Evolutionary conservation across 2,113 vertebrate genomes (phyloP).

Genomic region (Delphinapterus leucas): DNA sequence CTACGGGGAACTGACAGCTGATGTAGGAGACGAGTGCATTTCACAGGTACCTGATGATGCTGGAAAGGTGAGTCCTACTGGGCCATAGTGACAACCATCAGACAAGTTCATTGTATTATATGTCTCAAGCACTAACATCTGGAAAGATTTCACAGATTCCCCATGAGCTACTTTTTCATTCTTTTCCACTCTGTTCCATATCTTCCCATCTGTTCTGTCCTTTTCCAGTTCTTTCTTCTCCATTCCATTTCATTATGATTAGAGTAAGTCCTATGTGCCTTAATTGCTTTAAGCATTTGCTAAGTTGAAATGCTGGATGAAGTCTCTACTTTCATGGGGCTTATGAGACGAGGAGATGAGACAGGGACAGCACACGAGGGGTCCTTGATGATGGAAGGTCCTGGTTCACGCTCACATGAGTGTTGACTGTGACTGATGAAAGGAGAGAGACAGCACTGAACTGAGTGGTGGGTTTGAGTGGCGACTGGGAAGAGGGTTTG

Average conservation of each 20-base stretch:
- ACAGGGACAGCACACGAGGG: neutral
- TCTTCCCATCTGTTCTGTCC: neutral
- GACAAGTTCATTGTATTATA: neutral
- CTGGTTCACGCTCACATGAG: neutral
- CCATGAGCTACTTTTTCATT: neutral
- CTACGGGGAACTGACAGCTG: neutral
- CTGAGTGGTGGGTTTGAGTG: neutral
- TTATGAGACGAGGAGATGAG: neutral
- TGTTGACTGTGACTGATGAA: neutral
- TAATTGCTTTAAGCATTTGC: neutral
- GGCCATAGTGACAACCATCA: neutral
- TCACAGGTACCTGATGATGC: neutral
- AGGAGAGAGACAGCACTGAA: neutral
- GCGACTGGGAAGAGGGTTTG: neutral
- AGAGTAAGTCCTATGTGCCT: neutral
- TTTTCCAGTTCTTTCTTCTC: neutral
- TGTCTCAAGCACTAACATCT: neutral
- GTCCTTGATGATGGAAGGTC: neutral
- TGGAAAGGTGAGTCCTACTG: neutral
- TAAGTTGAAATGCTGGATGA: conserved; percentile 5
- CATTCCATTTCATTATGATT: neutral
- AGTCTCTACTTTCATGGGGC: neutral
- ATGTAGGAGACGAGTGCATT: neutral
- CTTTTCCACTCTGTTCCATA: neutral
- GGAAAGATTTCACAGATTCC: neutral